These are phyloP conservation scores for Hyperoplus lanceolatus DNA, from an alignment of 2,797 vertebrate genomes.

Conservation along the genomic window DNA sequence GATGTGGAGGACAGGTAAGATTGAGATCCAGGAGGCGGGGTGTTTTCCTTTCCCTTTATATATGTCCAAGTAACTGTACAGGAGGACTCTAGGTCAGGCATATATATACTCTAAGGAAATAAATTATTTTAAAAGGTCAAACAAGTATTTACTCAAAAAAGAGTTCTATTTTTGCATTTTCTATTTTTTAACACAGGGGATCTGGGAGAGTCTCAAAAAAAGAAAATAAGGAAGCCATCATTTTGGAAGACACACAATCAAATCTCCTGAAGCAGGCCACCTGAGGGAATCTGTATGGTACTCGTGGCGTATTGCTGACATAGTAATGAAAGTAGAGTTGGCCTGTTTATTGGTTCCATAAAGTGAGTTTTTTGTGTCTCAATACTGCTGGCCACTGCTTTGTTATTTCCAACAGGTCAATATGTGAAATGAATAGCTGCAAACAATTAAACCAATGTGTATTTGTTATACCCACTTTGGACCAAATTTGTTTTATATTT, in stretches of 20 bases:
- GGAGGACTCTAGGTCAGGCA: neutral
- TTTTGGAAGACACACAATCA: constrained; percentile 59
- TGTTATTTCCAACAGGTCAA: constrained; percentile 54
- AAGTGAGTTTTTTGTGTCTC: constrained; percentile 21
- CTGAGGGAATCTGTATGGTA: constrained; percentile 60
- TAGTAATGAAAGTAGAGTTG: constrained; percentile 30
- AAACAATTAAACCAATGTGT: constrained; percentile 36
- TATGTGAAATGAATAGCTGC: constrained; percentile 36
- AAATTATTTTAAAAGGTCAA: too few relatives aligned
- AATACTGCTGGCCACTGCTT: constrained; percentile 28
- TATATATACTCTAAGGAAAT: neutral
- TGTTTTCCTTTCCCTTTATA: neutral
- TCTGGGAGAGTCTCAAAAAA: constrained; percentile 60
- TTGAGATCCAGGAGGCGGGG: neutral
- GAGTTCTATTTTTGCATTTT: constrained; percentile 26
- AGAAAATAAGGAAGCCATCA: constrained; percentile 63
- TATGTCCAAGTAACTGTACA: constrained; percentile 2
- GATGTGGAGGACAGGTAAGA: constrained; percentile 88
- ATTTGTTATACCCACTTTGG: constrained; percentile 28
- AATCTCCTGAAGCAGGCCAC: constrained; percentile 68
- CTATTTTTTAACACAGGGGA: constrained; percentile 61
- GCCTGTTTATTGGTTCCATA: constrained; percentile 25
- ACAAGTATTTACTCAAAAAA: too few relatives aligned
- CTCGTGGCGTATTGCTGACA: constrained; percentile 29
- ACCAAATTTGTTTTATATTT: constrained; percentile 47